Conservation (phyloP, 1,140 invertebrate genomes). For the Acromyrmex heyeri region DNA sequence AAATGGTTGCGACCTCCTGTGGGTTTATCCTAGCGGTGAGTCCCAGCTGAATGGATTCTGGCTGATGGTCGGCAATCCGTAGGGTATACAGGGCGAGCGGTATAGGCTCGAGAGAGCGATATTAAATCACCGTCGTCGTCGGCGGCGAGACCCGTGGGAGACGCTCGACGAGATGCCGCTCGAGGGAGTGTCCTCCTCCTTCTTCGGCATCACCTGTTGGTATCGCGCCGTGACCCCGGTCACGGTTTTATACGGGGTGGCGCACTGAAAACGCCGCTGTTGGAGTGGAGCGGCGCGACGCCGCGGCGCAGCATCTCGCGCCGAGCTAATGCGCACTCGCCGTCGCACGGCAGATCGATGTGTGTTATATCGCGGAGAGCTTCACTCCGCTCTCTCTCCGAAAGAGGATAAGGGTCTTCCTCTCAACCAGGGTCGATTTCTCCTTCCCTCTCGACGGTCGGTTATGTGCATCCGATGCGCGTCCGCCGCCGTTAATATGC, state of each 20-base stretch:
- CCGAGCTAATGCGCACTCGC: conserved; percentile 73
- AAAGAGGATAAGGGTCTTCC: conserved; percentile 40
- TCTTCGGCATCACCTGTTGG: conserved; percentile 84
- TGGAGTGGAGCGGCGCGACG: conserved; percentile 46
- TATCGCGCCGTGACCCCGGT: conserved; percentile 76
- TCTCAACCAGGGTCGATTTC: conserved; percentile 1
- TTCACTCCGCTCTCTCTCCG: conserved; percentile 57
- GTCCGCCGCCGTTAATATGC: neutral
- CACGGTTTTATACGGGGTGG: conserved; percentile 71
- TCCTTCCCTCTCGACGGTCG: conserved; percentile 49
- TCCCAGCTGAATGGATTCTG: neutral
- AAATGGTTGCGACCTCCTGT: neutral
- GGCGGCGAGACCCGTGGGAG: conserved; percentile 65
- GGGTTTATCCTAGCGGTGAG: neutral
- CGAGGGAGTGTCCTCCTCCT: conserved; percentile 79
- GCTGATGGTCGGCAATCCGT: conserved; percentile 7
- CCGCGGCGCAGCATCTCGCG: conserved; percentile 50
- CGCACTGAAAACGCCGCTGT: conserved; percentile 51
- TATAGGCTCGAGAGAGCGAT: conserved; percentile 27
- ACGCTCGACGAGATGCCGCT: conserved; percentile 70
- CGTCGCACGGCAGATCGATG: conserved; percentile 78
- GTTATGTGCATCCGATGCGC: conserved; percentile 6
- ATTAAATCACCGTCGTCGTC: conserved; percentile 66
- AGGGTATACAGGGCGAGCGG: neutral
- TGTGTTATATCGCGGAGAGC: conserved; percentile 73